A percentile compares a stretch with the other conserved stretches of the same genome.
Conservation (phyloP, 2,888 invertebrate genomes). For the Eupithecia dodoneata region DNA sequence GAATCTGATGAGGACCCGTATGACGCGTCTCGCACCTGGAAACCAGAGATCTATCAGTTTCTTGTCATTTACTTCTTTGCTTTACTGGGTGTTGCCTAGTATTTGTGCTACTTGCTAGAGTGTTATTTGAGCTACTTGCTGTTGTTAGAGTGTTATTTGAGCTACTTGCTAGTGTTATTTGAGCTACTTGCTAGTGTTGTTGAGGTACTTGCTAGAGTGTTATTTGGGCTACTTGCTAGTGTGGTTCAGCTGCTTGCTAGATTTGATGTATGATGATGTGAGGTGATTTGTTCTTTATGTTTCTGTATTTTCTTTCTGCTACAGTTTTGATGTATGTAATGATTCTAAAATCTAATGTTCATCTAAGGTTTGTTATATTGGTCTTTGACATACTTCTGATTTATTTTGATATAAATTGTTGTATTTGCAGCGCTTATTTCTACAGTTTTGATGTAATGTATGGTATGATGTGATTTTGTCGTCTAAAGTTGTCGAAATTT, state of each 20-base stretch:
- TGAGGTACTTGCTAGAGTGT: background rate
- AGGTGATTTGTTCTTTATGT: constrained; percentile 1
- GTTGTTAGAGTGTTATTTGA: background rate
- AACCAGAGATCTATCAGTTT: background rate
- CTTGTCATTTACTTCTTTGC: background rate
- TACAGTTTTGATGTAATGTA: background rate
- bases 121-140: background rate
- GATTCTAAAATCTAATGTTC: background rate
- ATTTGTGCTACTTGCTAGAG: background rate
- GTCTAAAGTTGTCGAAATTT: background rate
- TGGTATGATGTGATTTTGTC: background rate
- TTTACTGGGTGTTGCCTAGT: background rate
- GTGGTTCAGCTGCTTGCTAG: background rate
- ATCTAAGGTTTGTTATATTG: background rate
- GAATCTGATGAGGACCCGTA: constrained; percentile 89
- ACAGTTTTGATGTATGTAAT: background rate
- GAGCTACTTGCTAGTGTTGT: too few relatives aligned
- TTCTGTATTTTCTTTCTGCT: background rate
- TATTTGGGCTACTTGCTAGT: too few relatives aligned
- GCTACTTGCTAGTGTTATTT: too few relatives aligned
- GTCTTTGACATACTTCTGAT: background rate
- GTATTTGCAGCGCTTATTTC: background rate
- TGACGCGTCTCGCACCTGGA: constrained; percentile 92
- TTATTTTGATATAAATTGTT: background rate
- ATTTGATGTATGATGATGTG: background rate